phyloP scores from a whole-genome alignment of 1,140 invertebrate species.

The Micrasema minimum region DNA sequence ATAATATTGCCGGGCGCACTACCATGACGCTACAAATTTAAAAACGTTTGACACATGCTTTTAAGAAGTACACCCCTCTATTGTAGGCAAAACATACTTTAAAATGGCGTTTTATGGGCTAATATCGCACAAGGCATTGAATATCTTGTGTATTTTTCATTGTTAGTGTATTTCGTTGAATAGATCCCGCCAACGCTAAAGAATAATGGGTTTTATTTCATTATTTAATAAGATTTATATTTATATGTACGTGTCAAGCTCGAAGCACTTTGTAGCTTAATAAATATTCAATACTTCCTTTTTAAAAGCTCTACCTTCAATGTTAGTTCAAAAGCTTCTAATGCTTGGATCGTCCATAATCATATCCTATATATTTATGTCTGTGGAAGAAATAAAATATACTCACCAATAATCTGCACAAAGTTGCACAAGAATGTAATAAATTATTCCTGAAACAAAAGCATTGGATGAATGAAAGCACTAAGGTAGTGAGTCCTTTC shows the following conservation, averaged over 20 bases:
- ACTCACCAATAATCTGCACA: no score
- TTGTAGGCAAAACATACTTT: conserved; percentile 35
- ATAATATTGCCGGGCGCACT: conserved; percentile 32
- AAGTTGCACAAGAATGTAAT: no score
- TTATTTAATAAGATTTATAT: conserved; percentile 3
- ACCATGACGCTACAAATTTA: conserved; percentile 52
- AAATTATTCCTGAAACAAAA: no score
- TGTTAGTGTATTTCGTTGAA: not conserved
- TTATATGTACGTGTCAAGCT: not conserved
- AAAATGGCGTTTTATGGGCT: conserved; percentile 30
- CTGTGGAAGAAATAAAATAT: no score
- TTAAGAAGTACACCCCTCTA: conserved; percentile 45
- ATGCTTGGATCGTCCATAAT: no score
- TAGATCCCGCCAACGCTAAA: not conserved
- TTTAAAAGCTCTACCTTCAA: no score
- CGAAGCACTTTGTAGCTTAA: not conserved
- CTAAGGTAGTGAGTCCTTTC: no score
- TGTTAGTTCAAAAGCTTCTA: no score
- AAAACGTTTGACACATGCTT: conserved; percentile 54
- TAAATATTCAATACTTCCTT: no score
- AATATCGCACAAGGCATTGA: conserved; percentile 16
- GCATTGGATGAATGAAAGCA: no score
- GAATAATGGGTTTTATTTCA: conserved; percentile 15
- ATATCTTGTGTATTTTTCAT: conserved; percentile 4
- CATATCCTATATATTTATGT: no score